Evolutionary conservation across 2,113 vertebrate species (phyloP).

Genomic region (Plectropomus leopardus): DNA sequence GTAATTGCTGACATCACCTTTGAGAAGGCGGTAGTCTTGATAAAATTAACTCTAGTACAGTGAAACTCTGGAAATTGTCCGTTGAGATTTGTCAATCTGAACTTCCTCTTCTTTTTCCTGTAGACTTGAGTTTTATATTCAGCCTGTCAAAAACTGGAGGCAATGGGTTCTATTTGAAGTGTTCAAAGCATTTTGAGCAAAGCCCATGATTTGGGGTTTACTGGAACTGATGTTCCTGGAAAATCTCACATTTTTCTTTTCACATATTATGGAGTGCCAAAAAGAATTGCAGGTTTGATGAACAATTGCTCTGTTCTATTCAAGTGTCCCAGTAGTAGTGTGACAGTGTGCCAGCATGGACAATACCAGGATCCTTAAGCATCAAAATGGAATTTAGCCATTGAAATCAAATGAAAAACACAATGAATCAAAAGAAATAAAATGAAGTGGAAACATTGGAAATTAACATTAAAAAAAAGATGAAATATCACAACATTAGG

Average conservation of each 20-base stretch:
- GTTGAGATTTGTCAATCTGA: not conserved
- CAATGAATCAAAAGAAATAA: too few relatives aligned
- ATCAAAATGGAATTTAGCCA: not conserved
- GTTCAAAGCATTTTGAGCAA: not conserved
- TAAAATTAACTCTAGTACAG: not conserved
- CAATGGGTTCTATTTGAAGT: not conserved
- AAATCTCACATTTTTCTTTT: not conserved
- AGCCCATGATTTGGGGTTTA: not conserved
- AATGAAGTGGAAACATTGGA: too few relatives aligned
- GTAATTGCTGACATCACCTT: not conserved
- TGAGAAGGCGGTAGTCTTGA: not conserved
- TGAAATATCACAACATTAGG: too few relatives aligned
- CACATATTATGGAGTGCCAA: too few relatives aligned
- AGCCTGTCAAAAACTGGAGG: not conserved
- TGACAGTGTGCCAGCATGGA: not conserved
- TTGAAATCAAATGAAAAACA: too few relatives aligned
- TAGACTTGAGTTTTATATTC: slow-evolving; percentile 11
- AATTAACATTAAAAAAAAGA: too few relatives aligned
- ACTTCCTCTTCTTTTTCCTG: not conserved
- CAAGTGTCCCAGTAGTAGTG: not conserved
- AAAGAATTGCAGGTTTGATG: too few relatives aligned
- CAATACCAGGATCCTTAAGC: not conserved
- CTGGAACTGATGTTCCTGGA: not conserved
- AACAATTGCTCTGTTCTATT: not conserved
- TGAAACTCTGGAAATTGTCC: slow-evolving; percentile 1